Evolutionary conservation across 2,888 invertebrate species (phyloP).

Genomic region (Zygaena filipendulae): DNA sequence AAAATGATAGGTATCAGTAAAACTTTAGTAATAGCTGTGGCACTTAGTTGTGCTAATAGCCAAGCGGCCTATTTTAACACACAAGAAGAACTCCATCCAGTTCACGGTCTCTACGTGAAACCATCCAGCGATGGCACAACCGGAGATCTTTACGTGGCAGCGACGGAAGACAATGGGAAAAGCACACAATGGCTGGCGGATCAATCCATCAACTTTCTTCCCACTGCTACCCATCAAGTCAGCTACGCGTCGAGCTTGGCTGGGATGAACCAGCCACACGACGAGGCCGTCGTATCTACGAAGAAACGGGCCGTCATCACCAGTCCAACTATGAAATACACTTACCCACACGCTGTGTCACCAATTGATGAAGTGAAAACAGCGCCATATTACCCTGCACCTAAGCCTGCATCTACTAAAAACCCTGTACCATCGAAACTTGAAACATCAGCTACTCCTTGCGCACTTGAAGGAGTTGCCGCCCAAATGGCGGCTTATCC

Average conservation of each 20-base stretch:
- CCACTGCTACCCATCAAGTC: constrained; percentile 23
- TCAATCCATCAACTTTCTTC: constrained; percentile 43
- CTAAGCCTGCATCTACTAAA: constrained; percentile 21
- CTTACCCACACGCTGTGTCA: constrained; percentile 32
- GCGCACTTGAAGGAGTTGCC: constrained; percentile 22
- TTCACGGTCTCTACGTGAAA: constrained; percentile 50
- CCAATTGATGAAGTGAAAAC: constrained; percentile 23
- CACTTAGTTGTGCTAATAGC: too few species aligned
- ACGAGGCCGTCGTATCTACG: constrained; percentile 24
- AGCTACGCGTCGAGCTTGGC: constrained; percentile 22
- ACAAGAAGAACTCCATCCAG: constrained; percentile 50
- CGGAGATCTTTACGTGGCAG: constrained; percentile 56
- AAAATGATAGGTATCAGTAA: too few species aligned
- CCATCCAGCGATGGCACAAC: constrained; percentile 51
- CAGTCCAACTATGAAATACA: constrained; percentile 34
- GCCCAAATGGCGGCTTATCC: constrained; percentile 19
- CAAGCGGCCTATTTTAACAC: too few species aligned
- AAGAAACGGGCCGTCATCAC: constrained; percentile 38
- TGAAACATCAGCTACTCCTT: constrained; percentile 22
- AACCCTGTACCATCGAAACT: constrained; percentile 15
- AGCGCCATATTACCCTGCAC: constrained; percentile 29
- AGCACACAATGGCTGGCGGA: constrained; percentile 53
- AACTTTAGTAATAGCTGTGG: too few species aligned
- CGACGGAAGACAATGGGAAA: constrained; percentile 46
- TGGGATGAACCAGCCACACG: constrained; percentile 22